Percentiles rank a stretch among this genome's conserved stretches.
Conservation (phyloP, 2,113 vertebrate species). For the Capreolus pygargus region DNA sequence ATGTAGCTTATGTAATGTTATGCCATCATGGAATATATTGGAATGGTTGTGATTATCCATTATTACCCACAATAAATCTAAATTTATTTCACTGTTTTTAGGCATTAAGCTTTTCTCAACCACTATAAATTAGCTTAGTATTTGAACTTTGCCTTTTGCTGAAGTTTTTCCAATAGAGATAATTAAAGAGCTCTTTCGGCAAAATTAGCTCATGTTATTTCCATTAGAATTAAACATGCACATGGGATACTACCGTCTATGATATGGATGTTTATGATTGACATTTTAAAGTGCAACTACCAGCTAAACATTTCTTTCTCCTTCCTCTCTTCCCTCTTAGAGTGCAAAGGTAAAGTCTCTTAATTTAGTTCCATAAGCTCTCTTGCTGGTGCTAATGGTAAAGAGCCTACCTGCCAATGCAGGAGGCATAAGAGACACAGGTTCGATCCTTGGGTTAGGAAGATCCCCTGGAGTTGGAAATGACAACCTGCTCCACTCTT, state of each 20-base stretch:
- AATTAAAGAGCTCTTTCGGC: constrained; percentile 75
- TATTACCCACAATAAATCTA: constrained; percentile 82
- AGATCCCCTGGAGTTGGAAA: background rate
- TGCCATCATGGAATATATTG: constrained; percentile 80
- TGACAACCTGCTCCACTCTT: background rate
- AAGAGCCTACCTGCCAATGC: background rate
- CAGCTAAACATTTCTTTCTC: background rate
- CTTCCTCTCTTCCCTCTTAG: background rate
- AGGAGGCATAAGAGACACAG: background rate
- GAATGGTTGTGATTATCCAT: constrained; percentile 81
- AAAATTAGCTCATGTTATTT: constrained; percentile 75
- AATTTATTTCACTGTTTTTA: constrained; percentile 83
- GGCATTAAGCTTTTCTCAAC: constrained; percentile 72
- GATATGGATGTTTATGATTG: background rate
- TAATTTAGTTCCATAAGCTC: background rate
- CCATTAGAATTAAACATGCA: constrained; percentile 60
- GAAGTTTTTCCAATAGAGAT: constrained; percentile 74
- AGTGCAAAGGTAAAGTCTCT: background rate
- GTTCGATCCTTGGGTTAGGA: background rate
- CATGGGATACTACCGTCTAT: background rate
- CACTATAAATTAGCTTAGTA: constrained; percentile 77
- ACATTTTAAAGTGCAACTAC: background rate
- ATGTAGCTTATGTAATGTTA: constrained; percentile 82
- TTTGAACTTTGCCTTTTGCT: constrained; percentile 76
- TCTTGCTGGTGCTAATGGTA: background rate